These are phyloP conservation scores for Climacteris rufus DNA, from an alignment of 2,113 vertebrate genomes.

Conservation along the genomic window DNA sequence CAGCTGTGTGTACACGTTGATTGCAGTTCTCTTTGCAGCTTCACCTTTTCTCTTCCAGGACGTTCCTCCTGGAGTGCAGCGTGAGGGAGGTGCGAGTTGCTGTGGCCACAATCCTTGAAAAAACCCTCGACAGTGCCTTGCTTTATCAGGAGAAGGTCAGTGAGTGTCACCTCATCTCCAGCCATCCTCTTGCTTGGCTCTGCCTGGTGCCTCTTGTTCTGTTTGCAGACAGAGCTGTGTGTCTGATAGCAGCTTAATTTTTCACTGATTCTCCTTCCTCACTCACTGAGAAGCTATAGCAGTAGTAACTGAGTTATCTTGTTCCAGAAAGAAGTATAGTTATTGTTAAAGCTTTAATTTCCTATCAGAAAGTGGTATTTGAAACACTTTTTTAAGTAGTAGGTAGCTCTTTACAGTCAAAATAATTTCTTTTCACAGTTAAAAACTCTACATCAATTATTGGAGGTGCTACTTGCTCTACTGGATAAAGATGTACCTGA, in stretches of 20 bases:
- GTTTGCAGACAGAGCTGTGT: neutral
- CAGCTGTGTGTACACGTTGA: neutral
- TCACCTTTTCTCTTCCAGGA: constrained; percentile 71
- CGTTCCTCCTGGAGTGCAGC: constrained; percentile 91
- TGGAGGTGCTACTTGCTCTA: constrained; percentile 88
- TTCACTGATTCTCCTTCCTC: neutral
- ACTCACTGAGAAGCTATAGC: neutral
- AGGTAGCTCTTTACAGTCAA: neutral
- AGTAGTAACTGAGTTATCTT: neutral
- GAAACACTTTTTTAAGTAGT: neutral
- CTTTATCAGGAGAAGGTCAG: constrained; percentile 88
- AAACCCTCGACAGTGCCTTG: constrained; percentile 94
- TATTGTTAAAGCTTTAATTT: neutral
- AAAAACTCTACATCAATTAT: constrained; percentile 82
- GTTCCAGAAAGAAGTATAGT: neutral
- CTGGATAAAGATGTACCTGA: constrained; percentile 97
- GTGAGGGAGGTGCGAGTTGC: constrained; percentile 93
- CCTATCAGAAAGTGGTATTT: neutral
- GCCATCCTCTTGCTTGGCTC: neutral
- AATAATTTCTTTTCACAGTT: constrained; percentile 59
- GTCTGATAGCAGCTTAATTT: neutral
- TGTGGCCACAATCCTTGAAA: constrained; percentile 94
- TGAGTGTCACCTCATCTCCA: constrained; percentile 4
- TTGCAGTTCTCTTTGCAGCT: constrained; percentile 27
- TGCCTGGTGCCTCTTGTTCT: neutral